Base-by-base conservation (phyloP, 1,140 invertebrate species). In the Medauroidea extradentata region DNA sequence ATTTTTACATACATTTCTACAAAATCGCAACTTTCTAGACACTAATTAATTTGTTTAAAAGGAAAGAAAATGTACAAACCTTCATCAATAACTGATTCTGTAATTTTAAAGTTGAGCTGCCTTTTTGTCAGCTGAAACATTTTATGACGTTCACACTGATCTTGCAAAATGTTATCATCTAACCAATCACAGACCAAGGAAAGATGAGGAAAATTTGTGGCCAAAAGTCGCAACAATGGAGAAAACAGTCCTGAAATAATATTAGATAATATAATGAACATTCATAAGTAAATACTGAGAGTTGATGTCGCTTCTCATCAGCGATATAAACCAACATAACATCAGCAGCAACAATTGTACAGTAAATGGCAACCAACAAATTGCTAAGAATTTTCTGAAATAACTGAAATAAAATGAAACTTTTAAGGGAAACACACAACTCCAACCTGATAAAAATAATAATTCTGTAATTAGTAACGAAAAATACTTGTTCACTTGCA, bases 161-260 rank as follows among this genome's bases (percentile, higher is more conserved):
- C 29, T 34, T 34, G 29, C 29, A 34, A 11, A 34, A 14, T 54
- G 21, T 34, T 88, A 67, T 90, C 81, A 59, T 85, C 88, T 67
- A 98, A 81, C 94, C 95, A 98, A 73, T 98, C 94, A 67, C 96
- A 91, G 3, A 97, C 93, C 29, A 97, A 79, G 62, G 94, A 96
- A 16, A 98, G 75, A 75, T 98, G 94, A 3, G 95, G 95, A 76
- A 94, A 97, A 75, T 98, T 94, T 9, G 89, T 95, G 0, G 92
- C 90, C 25, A 98, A 74, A 11, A 98, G 75, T 61, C 91, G 85
- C 3, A 96, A 75, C 13, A 96, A 73, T 1, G 90, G 88, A 44
- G 93, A 89, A 70, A 95, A 95, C 2, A 96, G 71, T 8, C 89
- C 89, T 75, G 61, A 16, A 58, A 49, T 8, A 51, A n/a, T n/a